Base-by-base conservation (phyloP, 2,113 vertebrate species). In the Rhea americana region DNA sequence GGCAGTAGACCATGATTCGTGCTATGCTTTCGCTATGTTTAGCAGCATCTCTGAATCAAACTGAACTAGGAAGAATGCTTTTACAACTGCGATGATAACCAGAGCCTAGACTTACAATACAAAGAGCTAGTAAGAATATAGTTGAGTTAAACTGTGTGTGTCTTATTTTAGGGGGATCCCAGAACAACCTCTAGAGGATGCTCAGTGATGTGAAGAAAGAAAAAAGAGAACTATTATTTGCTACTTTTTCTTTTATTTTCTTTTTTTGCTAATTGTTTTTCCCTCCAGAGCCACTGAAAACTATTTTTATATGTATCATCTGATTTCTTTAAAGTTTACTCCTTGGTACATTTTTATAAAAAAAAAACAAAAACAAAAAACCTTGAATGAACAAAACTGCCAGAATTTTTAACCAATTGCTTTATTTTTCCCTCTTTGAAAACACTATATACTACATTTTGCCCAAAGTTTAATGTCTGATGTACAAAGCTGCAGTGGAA, bases 151-250 rank as follows among this genome's bases (percentile, higher is more conserved):
- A 53, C n/a, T 28, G 1, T 70, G 9, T 86, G 45, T 68, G 5
- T 89, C 83, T 81, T 91, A 30, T 94, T 96, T 58, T 78, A 99
- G 99, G 99, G 98, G 18, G 99, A 98, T 93, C 98, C 98, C 14
- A 98, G 98, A 96, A 97, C 98, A 84, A 96, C 98, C 3, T 98
- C 99, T 32, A 98, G 99, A 97, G 99, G 99, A 95, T 99, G 99
- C 93, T 89, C 93, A 61, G 96, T 99, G 92, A 99, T 99, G 99
- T 99, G 98, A 99, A 94, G 91, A n/a, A 90, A 87, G 89, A 87
- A 94, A 48, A 30, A 72, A 85, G 68, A 30, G 70, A 91, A n/a
- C 32, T 71, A 92, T 93, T 65, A 94, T 53, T 90, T 89, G 84
- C 50, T 89, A 41, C 45, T 63, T 8, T 83, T 39, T 45, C 61